These are phyloP conservation scores for Alosa alosa DNA, from an alignment of 2,113 vertebrate species.

Conservation along the genomic window DNA sequence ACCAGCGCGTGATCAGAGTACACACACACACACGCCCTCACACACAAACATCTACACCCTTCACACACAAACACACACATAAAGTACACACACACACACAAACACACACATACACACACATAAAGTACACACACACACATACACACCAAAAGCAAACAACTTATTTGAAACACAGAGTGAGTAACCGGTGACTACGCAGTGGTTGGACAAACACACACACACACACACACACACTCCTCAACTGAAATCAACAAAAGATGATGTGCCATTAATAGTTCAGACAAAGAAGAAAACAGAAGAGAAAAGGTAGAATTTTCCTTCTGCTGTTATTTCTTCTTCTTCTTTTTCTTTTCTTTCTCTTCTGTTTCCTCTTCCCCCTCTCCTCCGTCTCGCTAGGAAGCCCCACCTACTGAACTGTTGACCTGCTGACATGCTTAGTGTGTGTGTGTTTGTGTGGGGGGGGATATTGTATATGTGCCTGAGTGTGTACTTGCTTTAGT, in stretches of 20 bases:
- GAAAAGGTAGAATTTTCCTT: background rate
- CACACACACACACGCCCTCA: background rate
- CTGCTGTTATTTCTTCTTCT: background rate
- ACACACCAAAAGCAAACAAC: no score
- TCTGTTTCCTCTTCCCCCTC: background rate
- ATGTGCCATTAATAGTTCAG: no score
- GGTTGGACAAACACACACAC: background rate
- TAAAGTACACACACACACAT: no score
- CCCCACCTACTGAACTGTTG: background rate
- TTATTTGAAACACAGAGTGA: background rate
- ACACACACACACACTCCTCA: slow-evolving; percentile 2
- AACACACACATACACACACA: background rate
- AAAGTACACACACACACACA: background rate
- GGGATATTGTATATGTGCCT: no score
- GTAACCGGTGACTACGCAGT: background rate
- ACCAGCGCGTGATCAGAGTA: background rate
- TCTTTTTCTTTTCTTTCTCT: background rate
- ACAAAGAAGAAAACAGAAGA: background rate
- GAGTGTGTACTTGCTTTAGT: no score
- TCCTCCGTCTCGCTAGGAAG: background rate
- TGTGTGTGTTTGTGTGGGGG: no score
- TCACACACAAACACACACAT: background rate
- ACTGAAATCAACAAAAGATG: background rate
- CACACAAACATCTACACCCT: background rate
- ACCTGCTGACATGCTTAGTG: background rate